Conservation (phyloP, 2,113 vertebrate species). For the Patagioenas fasciata region DNA sequence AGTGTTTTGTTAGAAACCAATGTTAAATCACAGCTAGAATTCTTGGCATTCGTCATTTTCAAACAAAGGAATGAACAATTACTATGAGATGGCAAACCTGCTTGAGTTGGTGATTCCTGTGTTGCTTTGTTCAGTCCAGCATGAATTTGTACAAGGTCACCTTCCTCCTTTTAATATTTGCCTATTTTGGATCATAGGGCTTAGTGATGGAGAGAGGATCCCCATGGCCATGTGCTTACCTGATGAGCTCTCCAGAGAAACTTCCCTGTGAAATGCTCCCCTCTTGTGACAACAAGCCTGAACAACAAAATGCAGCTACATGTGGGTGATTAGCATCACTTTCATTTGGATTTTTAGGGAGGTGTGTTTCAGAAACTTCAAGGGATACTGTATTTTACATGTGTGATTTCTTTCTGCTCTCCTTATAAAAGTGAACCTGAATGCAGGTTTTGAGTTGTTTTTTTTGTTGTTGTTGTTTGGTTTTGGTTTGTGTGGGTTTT, state of each 20-base stretch:
- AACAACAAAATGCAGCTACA: slow-evolving; percentile 37
- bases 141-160: background rate
- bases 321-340: slow-evolving; percentile 28
- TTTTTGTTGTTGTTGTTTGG: too few species aligned
- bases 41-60: background rate
- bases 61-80: background rate
- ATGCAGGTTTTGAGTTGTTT: slow-evolving; percentile 73
- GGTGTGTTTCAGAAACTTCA: slow-evolving; percentile 62
- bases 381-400: slow-evolving; percentile 71
- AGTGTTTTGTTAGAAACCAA: rapidly evolving
- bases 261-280: background rate
- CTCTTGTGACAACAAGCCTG: slow-evolving; percentile 15
- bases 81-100: background rate
- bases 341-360: slow-evolving; percentile 51
- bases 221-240: background rate
- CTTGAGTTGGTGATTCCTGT: slow-evolving; percentile 36
- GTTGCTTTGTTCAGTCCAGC: background rate
- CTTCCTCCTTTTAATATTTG: background rate
- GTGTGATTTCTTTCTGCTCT: slow-evolving; percentile 69
- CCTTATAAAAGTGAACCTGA: slow-evolving; percentile 78
- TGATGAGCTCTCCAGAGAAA: slow-evolving; percentile 10
- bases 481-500: too few species aligned
- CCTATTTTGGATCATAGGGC: background rate
- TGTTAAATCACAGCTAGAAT: background rate
- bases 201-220: slow-evolving; percentile 47